Percentiles rank a stretch among this genome's conserved stretches.
These are phyloP conservation scores for Zosterops pallidus DNA, from an alignment of 2,113 vertebrate genomes.

Conservation along the genomic window DNA sequence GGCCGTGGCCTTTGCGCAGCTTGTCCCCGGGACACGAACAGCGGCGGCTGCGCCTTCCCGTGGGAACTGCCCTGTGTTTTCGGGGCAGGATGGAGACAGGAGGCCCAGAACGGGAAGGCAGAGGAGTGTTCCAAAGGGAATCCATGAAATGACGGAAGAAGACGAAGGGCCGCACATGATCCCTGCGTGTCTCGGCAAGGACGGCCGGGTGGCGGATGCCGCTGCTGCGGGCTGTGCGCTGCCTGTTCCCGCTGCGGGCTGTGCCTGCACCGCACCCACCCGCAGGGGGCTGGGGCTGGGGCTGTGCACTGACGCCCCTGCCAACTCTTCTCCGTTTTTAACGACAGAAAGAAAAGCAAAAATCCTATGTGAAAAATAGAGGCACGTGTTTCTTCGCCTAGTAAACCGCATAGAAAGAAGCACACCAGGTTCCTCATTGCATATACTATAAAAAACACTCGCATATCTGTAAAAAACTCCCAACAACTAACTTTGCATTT, in stretches of 20 bases:
- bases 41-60: background rate
- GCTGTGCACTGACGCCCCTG: accelerated
- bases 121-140: background rate
- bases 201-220: background rate
- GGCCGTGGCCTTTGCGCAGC: accelerated
- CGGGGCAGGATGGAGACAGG: background rate
- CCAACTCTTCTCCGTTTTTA: accelerated
- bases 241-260: background rate
- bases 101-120: no score
- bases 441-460: accelerated
- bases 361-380: background rate
- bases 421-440: background rate
- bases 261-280: no score
- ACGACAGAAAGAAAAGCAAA: background rate
- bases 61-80: background rate
- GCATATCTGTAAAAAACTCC: background rate
- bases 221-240: background rate
- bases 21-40: accelerated
- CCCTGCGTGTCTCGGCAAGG: accelerated
- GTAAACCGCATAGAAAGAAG: background rate
- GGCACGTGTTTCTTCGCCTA: background rate
- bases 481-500: background rate
- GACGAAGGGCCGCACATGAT: accelerated
- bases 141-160: accelerated
- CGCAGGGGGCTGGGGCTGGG: no score